A percentile compares a stretch with the other conserved stretches of the same genome.
Evolutionary conservation across 2,113 vertebrate genomes (phyloP).

Genomic region (Bubo blakistoni): DNA sequence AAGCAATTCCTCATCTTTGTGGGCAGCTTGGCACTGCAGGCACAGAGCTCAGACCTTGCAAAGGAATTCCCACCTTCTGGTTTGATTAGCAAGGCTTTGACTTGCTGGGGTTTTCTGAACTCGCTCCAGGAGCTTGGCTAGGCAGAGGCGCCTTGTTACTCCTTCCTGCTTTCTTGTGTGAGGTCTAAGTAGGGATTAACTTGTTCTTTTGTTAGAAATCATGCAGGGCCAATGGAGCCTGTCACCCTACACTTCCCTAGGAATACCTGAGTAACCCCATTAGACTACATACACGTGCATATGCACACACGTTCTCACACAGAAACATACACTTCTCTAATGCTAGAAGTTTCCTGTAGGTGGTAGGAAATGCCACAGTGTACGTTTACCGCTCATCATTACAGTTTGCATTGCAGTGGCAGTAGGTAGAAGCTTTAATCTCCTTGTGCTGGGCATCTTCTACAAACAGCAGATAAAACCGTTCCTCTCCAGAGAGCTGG

Average conservation of each 20-base stretch:
- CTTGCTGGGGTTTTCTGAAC: slow-evolving; percentile 5
- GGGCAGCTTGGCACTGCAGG: neutral
- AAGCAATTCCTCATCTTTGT: neutral
- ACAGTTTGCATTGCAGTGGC: neutral
- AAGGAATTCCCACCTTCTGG: neutral
- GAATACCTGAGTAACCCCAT: neutral
- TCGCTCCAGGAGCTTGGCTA: neutral
- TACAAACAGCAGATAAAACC: rapidly evolving
- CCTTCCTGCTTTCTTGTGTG: neutral
- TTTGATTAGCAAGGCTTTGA: neutral
- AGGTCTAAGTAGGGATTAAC: neutral
- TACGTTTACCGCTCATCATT: neutral
- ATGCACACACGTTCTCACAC: neutral
- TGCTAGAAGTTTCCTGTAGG: neutral
- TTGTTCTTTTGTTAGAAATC: neutral
- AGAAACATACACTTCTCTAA: neutral
- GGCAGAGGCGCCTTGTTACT: neutral
- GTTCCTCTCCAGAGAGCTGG: neutral
- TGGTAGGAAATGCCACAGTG: neutral
- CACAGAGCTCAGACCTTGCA: neutral
- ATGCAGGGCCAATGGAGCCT: neutral
- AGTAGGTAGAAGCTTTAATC: neutral
- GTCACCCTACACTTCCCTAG: neutral
- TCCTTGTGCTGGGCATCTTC: neutral
- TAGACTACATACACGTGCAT: neutral